phyloP scores from a whole-genome alignment of 1,140 invertebrate genomes.

The Samia ricini region DNA sequence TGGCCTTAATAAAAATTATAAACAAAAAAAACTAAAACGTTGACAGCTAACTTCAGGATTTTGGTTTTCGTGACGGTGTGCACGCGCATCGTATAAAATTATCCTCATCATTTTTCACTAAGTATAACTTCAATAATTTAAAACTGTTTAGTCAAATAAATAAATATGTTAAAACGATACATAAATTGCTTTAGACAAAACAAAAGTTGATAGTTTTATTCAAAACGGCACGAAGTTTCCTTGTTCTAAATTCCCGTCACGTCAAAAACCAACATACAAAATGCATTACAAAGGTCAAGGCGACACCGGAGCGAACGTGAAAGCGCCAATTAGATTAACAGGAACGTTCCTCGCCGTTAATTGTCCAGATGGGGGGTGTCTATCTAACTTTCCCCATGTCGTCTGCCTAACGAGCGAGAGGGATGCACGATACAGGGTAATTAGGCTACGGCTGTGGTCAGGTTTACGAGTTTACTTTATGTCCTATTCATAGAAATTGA shows the following conservation, averaged over 20 bases:
- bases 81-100: too few species aligned
- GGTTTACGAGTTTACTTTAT: conserved; percentile 40
- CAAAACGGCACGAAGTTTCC: neutral
- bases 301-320: conserved; percentile 49
- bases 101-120: too few species aligned
- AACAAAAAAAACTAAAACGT: too few species aligned
- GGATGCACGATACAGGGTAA: conserved; percentile 35
- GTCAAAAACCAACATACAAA: conserved; percentile 52
- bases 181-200: neutral
- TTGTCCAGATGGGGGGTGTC: conserved; percentile 53
- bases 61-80: too few species aligned
- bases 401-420: conserved; percentile 34
- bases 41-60: too few species aligned
- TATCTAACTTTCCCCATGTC: conserved; percentile 41
- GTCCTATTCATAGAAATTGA: conserved; percentile 10
- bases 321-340: conserved; percentile 71
- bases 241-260: neutral
- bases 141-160: neutral
- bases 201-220: neutral
- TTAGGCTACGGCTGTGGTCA: conserved; percentile 44
- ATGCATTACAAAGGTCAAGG: conserved; percentile 72
- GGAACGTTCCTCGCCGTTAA: conserved; percentile 49
- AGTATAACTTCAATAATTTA: neutral
- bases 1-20: too few species aligned
- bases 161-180: neutral